phyloP scores from a whole-genome alignment of 2,888 invertebrate species.

The Schrankia costaestrigalis region DNA sequence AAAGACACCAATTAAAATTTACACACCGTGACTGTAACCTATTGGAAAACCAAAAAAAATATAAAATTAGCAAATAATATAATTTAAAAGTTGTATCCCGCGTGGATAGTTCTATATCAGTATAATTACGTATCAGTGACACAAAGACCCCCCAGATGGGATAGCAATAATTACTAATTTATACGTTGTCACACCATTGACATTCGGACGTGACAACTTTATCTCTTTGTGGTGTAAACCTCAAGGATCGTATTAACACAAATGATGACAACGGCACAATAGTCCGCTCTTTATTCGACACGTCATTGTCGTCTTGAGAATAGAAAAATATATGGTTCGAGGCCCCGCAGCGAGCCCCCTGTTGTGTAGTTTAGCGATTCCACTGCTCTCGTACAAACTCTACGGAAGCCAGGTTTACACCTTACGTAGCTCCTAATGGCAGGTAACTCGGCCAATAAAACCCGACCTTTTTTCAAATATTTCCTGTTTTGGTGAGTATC shows the following conservation, averaged over 20 bases:
- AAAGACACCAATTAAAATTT: no score
- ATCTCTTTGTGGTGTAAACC: constrained; percentile 77
- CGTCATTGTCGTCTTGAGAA: constrained; percentile 68
- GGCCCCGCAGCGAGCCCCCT: constrained; percentile 65
- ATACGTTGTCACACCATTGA: constrained; percentile 76
- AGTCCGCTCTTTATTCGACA: constrained; percentile 59
- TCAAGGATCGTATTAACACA: constrained; percentile 79
- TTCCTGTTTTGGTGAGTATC: constrained; percentile 75
- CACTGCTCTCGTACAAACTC: constrained; percentile 43
- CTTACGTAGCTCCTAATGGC: constrained; percentile 75
- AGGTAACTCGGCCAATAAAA: constrained; percentile 78
- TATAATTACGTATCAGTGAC: constrained; percentile 52
- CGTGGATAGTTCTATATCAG: constrained; percentile 51
- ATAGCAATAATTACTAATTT: constrained; percentile 74
- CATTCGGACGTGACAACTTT: constrained; percentile 68
- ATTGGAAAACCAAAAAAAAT: no score
- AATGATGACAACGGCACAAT: constrained; percentile 77
- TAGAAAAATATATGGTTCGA: constrained; percentile 74
- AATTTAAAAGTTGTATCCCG: constrained; percentile 48
- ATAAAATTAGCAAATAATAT: constrained; percentile 47
- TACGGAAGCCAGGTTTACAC: constrained; percentile 78
- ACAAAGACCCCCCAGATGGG: constrained; percentile 71
- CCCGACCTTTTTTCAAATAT: constrained; percentile 73
- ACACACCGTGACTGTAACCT: no score
- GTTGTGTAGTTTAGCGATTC: constrained; percentile 66